Conservation (phyloP, 2,113 vertebrate genomes). For the Poeciliopsis turrubarensis region DNA sequence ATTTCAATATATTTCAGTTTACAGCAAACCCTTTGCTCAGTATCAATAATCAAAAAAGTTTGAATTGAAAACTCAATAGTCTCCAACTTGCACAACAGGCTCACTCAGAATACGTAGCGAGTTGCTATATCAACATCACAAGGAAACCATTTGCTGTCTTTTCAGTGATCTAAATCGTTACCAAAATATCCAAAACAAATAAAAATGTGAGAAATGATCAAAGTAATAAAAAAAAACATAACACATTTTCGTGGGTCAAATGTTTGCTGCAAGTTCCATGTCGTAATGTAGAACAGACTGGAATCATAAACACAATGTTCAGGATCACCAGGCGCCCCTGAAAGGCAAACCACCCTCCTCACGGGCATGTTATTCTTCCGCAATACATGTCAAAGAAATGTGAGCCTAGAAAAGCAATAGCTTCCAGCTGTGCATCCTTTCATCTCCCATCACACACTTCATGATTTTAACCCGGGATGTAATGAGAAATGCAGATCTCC, state of each 20-base stretch:
- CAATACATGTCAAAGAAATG: slow-evolving; percentile 29
- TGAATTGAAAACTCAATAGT: too few relatives aligned
- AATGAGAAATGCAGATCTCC: slow-evolving; percentile 38
- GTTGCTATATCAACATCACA: too few relatives aligned
- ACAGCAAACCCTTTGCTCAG: too few relatives aligned
- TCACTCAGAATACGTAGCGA: too few relatives aligned
- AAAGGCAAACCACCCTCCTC: slow-evolving; percentile 12
- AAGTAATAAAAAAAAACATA: neutral
- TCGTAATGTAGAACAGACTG: slow-evolving; percentile 1
- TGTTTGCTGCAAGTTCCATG: neutral
- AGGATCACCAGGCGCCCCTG: neutral
- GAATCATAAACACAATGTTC: neutral
- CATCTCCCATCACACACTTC: slow-evolving; percentile 18
- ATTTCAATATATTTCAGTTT: too few relatives aligned
- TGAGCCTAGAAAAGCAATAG: slow-evolving; percentile 31
- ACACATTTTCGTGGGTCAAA: too few relatives aligned
- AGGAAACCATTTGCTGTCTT: too few relatives aligned
- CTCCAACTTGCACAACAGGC: too few relatives aligned
- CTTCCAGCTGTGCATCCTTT: slow-evolving; percentile 42
- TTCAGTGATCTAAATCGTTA: too few relatives aligned
- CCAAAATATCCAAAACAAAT: too few relatives aligned
- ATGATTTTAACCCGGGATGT: neutral
- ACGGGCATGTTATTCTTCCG: slow-evolving; percentile 7
- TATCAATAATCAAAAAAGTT: too few relatives aligned
- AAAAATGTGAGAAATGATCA: neutral